Percentiles rank a stretch among this genome's conserved stretches.
These are phyloP conservation scores for Hyaena hyaena DNA, from an alignment of 2,113 vertebrate genomes.

Conservation along the genomic window DNA sequence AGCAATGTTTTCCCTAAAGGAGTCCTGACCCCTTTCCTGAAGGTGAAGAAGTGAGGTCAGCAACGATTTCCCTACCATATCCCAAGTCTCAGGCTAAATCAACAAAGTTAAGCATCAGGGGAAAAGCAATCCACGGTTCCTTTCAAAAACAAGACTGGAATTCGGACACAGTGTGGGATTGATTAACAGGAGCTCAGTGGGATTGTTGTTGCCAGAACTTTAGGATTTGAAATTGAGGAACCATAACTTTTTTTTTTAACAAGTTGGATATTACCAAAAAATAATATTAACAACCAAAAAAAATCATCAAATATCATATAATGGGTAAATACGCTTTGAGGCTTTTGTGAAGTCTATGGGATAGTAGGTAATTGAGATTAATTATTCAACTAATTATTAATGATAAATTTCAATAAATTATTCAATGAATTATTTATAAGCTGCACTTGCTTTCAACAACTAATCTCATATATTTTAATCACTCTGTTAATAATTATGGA, in stretches of 20 bases:
- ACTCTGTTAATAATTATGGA: background rate
- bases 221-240: slow-evolving; percentile 33
- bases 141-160: background rate
- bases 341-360: background rate
- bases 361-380: background rate
- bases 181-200: background rate
- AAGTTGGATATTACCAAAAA: background rate
- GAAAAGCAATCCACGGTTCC: background rate
- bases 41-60: background rate
- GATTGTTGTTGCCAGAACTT: background rate
- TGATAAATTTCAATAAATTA: background rate
- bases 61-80: background rate
- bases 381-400: background rate
- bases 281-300: background rate
- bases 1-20: slow-evolving; percentile 59
- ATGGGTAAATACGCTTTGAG: background rate
- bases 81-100: slow-evolving; percentile 33
- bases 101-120: slow-evolving; percentile 22
- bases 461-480: slow-evolving; percentile 25
- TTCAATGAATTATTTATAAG: background rate
- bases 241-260: background rate
- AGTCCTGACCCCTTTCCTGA: background rate
- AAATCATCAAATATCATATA: background rate
- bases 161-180: background rate
- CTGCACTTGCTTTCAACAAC: background rate